phyloP scores from a whole-genome alignment of 2,113 vertebrate genomes.

The Brachypodius melanocephalos region DNA sequence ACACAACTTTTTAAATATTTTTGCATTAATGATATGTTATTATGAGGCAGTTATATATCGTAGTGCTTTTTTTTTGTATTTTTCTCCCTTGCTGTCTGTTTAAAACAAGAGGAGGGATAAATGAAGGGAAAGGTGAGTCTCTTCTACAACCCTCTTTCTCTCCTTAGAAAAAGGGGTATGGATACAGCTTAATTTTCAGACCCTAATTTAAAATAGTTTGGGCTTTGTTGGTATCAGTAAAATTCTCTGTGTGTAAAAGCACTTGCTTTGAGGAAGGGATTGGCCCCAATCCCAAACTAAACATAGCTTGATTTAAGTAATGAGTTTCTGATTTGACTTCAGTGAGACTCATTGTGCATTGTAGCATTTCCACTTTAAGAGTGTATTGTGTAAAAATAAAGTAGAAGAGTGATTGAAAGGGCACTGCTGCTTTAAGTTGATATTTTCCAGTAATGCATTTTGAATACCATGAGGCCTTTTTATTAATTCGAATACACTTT shows the following conservation, averaged over 20 bases:
- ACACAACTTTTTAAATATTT: neutral
- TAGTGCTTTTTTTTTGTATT: neutral
- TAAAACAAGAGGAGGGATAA: neutral
- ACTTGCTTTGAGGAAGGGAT: neutral
- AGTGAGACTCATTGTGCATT: neutral
- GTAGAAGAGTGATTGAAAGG: neutral
- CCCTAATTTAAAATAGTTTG: neutral
- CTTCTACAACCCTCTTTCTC: neutral
- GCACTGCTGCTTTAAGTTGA: neutral
- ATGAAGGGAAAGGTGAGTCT: neutral
- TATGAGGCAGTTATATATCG: neutral
- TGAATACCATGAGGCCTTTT: neutral
- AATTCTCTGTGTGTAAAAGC: neutral
- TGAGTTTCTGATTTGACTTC: neutral
- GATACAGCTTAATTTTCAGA: neutral
- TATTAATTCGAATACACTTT: neutral
- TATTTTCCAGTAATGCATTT: neutral
- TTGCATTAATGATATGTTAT: neutral
- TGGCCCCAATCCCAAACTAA: neutral
- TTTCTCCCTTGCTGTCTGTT: neutral
- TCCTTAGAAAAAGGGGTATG: no score
- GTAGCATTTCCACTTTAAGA: neutral
- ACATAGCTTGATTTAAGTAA: neutral
- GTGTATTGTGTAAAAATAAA: neutral
- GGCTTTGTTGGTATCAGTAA: rapidly evolving